Evolutionary conservation across 2,113 vertebrate genomes (phyloP).

Genomic region (Sylvietta virens): DNA sequence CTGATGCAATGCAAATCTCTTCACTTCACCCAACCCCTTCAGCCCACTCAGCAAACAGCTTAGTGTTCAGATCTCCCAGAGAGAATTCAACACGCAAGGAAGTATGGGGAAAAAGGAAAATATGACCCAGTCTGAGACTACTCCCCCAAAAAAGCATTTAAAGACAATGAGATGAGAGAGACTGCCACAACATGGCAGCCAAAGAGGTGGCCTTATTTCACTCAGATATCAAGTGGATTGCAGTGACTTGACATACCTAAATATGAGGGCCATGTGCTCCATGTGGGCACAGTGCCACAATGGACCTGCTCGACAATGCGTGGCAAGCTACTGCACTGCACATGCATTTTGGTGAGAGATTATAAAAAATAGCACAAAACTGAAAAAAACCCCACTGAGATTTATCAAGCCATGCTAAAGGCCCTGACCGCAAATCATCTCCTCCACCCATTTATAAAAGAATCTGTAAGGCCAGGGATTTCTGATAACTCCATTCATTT

Average conservation of each 20-base stretch:
- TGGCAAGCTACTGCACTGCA: not conserved
- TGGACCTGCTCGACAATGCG: accelerated
- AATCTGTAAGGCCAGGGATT: not conserved
- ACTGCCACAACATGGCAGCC: not conserved
- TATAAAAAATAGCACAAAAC: not conserved
- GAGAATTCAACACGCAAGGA: not conserved
- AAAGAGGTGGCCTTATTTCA: not conserved
- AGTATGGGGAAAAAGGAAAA: not conserved
- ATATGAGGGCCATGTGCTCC: not conserved
- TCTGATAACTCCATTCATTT: constrained; percentile 2
- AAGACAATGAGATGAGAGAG: not conserved
- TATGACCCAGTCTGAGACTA: not conserved
- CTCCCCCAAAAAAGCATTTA: not conserved
- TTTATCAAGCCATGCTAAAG: not conserved
- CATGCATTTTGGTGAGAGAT: not conserved
- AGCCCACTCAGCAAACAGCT: not conserved
- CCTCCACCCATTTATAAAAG: not conserved
- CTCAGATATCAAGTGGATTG: not conserved
- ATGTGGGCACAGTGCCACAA: accelerated
- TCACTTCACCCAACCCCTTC: not conserved
- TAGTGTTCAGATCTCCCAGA: not conserved
- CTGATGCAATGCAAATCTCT: not conserved
- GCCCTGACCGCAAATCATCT: not conserved
- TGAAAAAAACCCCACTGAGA: not conserved
- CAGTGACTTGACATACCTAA: not conserved